phyloP scores from a whole-genome alignment of 64 coral and sea anemone genomes.

The Orbicella faveolata region DNA sequence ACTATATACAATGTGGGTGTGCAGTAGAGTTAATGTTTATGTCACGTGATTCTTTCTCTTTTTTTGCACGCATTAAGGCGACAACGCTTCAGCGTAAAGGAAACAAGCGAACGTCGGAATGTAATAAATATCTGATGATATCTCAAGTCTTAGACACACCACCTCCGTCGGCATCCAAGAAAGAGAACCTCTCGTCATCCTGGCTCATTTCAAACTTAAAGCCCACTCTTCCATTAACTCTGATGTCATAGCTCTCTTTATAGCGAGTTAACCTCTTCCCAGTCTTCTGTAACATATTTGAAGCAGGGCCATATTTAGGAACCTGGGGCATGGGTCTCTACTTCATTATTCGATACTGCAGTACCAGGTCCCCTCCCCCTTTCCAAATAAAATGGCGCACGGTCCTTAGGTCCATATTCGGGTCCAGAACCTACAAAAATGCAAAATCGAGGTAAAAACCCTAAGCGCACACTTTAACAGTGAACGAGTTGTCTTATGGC shows the following conservation, averaged over 20 bases:
- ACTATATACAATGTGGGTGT: not conserved
- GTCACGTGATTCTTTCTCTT: not conserved
- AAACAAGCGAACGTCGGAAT: not conserved
- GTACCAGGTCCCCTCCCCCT: constrained; percentile 76
- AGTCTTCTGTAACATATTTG: not conserved
- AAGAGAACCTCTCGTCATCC: not conserved
- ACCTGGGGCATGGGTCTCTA: not conserved
- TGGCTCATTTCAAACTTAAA: not conserved
- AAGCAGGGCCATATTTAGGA: not conserved
- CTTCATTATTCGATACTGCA: constrained; percentile 91
- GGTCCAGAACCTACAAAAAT: constrained; percentile 68
- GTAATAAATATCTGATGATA: not conserved
- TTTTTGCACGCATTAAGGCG: not conserved
- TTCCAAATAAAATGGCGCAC: constrained; percentile 98
- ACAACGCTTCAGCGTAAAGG: not conserved
- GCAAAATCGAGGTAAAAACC: too few species aligned
- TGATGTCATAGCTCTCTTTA: not conserved
- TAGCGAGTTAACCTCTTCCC: not conserved
- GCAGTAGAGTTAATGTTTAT: not conserved
- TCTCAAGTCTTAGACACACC: not conserved
- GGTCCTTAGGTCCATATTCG: constrained; percentile 91
- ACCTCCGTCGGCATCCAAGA: not conserved
- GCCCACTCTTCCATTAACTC: not conserved
- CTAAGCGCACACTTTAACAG: too few species aligned
- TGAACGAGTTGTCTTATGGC: too few species aligned